A percentile compares a stretch with the other conserved stretches of the same genome.
phyloP scores from a whole-genome alignment of 2,797 vertebrate genomes.

The Oreonectes daqikongensis region DNA sequence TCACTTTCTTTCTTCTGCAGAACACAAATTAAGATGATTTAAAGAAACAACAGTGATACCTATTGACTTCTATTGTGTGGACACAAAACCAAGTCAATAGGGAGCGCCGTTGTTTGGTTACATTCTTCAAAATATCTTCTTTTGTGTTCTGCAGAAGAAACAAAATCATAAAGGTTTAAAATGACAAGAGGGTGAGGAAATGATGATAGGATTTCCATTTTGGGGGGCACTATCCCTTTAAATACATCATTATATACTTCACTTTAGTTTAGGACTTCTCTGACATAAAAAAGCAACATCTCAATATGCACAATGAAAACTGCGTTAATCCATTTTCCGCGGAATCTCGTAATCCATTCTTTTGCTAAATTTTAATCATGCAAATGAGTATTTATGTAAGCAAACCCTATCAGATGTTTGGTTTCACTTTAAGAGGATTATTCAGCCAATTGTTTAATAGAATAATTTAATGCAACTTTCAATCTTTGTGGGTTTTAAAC shows the following conservation, averaged over 20 bases:
- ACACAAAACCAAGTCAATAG: no score
- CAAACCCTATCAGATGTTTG: conserved; percentile 32
- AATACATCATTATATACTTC: neutral
- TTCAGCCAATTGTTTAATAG: conserved; percentile 37
- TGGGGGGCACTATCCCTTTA: neutral
- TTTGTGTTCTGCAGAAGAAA: no score
- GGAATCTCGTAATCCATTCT: conserved; percentile 45
- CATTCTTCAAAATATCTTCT: no score
- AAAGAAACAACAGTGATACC: no score
- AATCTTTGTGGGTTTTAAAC: conserved; percentile 30
- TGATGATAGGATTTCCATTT: neutral
- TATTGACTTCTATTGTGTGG: no score
- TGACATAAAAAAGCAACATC: conserved; percentile 1
- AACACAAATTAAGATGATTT: no score
- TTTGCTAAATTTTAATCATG: conserved; percentile 43
- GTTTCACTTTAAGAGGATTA: conserved; percentile 48
- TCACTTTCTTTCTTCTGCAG: no score
- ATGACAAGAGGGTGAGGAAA: neutral
- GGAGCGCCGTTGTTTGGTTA: no score
- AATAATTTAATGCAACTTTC: conserved; percentile 44
- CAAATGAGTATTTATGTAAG: conserved; percentile 47
- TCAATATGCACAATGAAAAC: neutral
- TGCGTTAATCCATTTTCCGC: neutral
- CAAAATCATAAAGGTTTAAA: no score
- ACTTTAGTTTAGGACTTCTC: neutral